Evolutionary conservation across 1,140 invertebrate species (phyloP), one percentile per base, ranked within the genome.

Genomic region (Penaeus vannamei): DNA sequence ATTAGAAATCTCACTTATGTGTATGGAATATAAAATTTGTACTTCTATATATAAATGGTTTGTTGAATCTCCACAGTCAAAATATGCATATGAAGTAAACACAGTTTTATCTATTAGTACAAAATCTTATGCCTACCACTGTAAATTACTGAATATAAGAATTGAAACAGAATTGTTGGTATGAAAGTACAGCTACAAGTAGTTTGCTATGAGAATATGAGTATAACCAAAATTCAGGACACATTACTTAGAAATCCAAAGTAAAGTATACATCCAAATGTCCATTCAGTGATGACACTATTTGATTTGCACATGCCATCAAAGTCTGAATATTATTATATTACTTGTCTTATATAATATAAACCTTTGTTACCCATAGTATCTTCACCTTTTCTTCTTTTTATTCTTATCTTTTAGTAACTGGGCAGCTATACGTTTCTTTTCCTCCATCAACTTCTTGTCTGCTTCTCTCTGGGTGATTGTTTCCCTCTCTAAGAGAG

Each of bases 391-490:
- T 29, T 82, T 90, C 53, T 53, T 59, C 69, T 69, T 69, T 53
- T 81, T 61, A 42, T n/a, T 32, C 26, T 84, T 84, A 22, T 90
- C 42, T 83, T 90, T 84, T 26, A 88, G 32, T 83, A 91, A 59
- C 20, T 85, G 46, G 42, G 89, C 91, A 53, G 89, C 91, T 29
- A 66, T 60, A 26, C 20, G 36, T 62, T 90, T 91, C 53, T 86
- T 91, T 23, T 89, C 84, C 29, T 85, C 59, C 89, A 90, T 91
- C 76, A 66, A 81, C 59, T 66, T 61, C 66, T 91, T 79, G 17
- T 88, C 91, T 42, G 42, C 77, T 60, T 90, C 90, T 61, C 89
- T 79, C 59, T 91, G 91, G 66, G 60, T 60, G 12, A 91, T 91
- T 82, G 80, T 89, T 32, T 91, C 89, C 29, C 90, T 91, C 66